A percentile compares a stretch with the other conserved stretches of the same genome.
phyloP scores from a whole-genome alignment of 2,888 invertebrate species.

The Caenorhabditis afra region DNA sequence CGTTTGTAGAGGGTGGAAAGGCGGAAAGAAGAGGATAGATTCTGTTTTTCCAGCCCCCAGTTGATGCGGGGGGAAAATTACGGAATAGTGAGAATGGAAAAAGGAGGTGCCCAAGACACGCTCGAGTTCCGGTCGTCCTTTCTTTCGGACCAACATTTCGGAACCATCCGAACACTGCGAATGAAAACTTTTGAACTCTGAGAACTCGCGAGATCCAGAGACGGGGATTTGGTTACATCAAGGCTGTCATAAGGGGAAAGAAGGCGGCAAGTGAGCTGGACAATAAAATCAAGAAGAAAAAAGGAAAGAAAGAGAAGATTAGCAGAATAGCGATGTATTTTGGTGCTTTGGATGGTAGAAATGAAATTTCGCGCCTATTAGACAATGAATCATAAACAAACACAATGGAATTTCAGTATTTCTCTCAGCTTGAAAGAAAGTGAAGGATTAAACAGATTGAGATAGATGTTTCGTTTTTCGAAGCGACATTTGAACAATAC shows the following conservation, averaged over 20 bases:
- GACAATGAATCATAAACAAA: not conserved
- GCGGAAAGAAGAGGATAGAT: not conserved
- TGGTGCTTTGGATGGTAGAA: not conserved
- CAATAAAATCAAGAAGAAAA: not conserved
- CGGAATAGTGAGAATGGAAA: not conserved
- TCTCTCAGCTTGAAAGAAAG: not conserved
- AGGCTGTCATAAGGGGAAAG: not conserved
- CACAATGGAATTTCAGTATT: not conserved
- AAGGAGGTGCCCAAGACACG: not conserved
- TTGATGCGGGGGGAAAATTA: not conserved
- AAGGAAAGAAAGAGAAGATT: not conserved
- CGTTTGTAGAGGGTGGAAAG: not conserved
- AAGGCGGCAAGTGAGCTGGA: not conserved
- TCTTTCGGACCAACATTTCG: not conserved
- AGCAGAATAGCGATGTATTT: not conserved
- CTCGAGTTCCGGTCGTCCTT: not conserved
- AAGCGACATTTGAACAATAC: no score
- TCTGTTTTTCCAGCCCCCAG: not conserved
- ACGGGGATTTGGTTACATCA: constrained; percentile 16
- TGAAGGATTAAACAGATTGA: not conserved
- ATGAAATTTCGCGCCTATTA: not conserved
- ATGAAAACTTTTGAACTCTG: not conserved
- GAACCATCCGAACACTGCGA: not conserved
- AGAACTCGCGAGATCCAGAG: not conserved
- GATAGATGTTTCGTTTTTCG: not conserved